These are phyloP conservation scores for Oncorhynchus clarkii DNA, from an alignment of 2,113 vertebrate species.

Conservation along the genomic window DNA sequence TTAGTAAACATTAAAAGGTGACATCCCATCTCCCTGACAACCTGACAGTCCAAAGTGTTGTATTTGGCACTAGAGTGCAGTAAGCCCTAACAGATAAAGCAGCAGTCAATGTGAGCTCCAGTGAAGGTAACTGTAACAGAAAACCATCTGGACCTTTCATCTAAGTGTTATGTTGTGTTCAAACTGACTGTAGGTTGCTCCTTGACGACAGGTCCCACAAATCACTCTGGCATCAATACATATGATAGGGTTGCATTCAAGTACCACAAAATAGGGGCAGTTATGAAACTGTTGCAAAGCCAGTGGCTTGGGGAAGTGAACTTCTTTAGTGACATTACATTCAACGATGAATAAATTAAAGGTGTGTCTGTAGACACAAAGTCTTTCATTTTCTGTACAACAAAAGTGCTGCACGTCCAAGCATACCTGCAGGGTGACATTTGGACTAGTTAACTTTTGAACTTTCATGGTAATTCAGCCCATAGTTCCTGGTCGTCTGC, in stretches of 20 bases:
- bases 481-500: neutral
- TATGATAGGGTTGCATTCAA: neutral
- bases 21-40: neutral
- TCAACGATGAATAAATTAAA: neutral
- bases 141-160: neutral
- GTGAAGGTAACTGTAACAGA: neutral
- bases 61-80: neutral
- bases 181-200: neutral
- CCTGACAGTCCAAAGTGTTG: neutral
- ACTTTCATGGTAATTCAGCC: neutral
- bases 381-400: neutral
- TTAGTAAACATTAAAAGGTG: neutral
- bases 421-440: neutral
- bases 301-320: neutral
- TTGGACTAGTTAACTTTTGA: neutral
- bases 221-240: neutral
- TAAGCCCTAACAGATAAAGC: too few relatives aligned
- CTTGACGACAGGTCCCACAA: neutral
- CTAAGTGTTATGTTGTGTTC: neutral
- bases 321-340: neutral
- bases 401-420: neutral
- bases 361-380: neutral
- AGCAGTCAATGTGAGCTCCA: neutral
- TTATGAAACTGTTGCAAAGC: neutral
- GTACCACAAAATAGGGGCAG: neutral